Evolutionary conservation across 2,113 vertebrate genomes (phyloP).

Genomic region (Podarcis cretensis): DNA sequence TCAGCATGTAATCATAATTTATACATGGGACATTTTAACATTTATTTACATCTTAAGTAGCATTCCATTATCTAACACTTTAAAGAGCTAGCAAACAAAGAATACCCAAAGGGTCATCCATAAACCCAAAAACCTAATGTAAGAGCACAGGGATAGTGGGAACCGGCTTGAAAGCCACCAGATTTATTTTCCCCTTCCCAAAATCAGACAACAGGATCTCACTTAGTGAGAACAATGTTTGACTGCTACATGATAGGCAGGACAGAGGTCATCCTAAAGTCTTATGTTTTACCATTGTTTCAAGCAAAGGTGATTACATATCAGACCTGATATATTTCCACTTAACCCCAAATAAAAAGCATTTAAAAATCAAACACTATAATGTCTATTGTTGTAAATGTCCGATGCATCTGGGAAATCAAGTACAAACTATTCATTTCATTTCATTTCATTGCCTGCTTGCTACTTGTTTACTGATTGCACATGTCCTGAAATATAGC

Average conservation of each 20-base stretch:
- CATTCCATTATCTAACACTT: not conserved
- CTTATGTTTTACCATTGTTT: not conserved
- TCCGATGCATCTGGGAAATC: not conserved
- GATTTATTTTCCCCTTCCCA: not conserved
- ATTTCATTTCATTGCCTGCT: not conserved
- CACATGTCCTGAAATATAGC: not conserved
- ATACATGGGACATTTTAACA: not conserved
- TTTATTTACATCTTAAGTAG: not conserved
- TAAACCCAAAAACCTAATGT: not conserved
- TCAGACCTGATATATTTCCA: not conserved
- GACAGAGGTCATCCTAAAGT: not conserved
- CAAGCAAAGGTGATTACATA: not conserved
- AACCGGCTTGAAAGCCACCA: not conserved
- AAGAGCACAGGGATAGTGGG: not conserved
- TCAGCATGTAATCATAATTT: not conserved
- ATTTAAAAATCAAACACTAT: not conserved
- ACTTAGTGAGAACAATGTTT: not conserved
- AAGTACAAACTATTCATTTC: not conserved
- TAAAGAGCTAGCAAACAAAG: not conserved
- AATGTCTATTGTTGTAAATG: not conserved
- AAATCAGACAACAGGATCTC: not conserved
- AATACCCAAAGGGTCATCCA: not conserved
- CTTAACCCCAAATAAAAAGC: not conserved
- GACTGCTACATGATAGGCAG: not conserved
- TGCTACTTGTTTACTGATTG: not conserved